Base-by-base conservation (phyloP, 2,888 invertebrate species). In the Trissonchulus latispiculum region DNA sequence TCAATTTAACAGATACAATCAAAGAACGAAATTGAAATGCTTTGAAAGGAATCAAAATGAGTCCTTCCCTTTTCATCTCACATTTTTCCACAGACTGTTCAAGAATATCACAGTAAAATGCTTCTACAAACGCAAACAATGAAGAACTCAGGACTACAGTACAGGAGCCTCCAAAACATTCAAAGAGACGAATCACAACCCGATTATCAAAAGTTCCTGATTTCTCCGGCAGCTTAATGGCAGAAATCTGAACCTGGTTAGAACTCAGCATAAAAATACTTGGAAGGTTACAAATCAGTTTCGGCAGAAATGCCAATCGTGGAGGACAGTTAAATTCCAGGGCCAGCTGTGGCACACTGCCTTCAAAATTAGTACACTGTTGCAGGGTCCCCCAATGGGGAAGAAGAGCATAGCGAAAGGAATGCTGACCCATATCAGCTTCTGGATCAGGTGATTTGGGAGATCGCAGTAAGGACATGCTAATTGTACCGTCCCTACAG, bases 401-500 rank as follows among this genome's bases (percentile, higher is more conserved):
- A 83, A 85, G 83, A 29, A 86, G 72, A 28, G 85, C 85, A 78
- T 87, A 86, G 31, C 83, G 80, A 77, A 86, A 85, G 23, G 76
- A 77, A 76, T 87, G 86, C 0, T 73, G 74, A 35, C 81, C 79
- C 83, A 86, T 86, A 77, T 86, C 86, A 32, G 85, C 84, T n/a
- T 80, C 80, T 1, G 80, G 80, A 79, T 86, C 86, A 1, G 86
- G 86, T 28, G 83, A 80, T 78, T 86, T 86, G 0, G 86, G 83
- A 0, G 86, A 82, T 2, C 85, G 78, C 62, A 87, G 79, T 68
- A 86, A 82, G 8, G 71, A 70, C 71, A 70, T 29, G 35, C 33
- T 8, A 2, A 73, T 74, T 36, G 71, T 72, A 28, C 36, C n/a
- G 15, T 33, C 36, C 28, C 2, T 23, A 8, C 33, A 76, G 83